These are phyloP conservation scores for Ruditapes philippinarum DNA, from an alignment of 1,140 invertebrate species.

Conservation along the genomic window DNA sequence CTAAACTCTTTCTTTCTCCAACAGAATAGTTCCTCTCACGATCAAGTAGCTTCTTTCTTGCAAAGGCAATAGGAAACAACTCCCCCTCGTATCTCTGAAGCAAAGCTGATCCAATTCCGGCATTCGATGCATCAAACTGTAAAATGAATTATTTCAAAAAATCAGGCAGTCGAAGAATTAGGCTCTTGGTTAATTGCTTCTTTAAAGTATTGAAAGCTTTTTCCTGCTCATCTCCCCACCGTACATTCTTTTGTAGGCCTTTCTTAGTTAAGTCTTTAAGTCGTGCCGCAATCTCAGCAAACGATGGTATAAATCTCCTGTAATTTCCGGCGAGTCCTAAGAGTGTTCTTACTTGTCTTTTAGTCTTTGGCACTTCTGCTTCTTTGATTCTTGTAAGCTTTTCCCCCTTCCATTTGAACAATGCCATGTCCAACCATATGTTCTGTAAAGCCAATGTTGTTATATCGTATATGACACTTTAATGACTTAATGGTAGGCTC, in stretches of 20 bases:
- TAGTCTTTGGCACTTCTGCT: not conserved
- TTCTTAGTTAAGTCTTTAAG: not conserved
- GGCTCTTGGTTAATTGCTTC: not conserved
- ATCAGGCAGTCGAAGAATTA: not conserved
- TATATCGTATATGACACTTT: too few species aligned
- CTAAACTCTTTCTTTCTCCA: not conserved
- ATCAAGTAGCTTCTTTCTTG: not conserved
- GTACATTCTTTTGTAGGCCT: not conserved
- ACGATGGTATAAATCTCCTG: not conserved
- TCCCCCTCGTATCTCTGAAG: not conserved
- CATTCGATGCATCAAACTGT: not conserved
- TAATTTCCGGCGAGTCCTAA: not conserved
- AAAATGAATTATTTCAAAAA: not conserved
- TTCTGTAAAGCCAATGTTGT: not conserved
- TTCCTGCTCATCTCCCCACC: not conserved
- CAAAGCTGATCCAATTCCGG: not conserved
- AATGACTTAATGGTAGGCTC: not conserved
- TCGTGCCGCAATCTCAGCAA: not conserved
- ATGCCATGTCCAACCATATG: too few species aligned
- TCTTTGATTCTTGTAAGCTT: not conserved
- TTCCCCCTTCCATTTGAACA: not conserved
- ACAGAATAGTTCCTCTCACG: not conserved
- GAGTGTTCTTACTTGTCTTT: not conserved
- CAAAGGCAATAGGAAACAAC: not conserved
- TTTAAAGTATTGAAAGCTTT: not conserved